Evolutionary conservation across 2,113 vertebrate species (phyloP).

Genomic region (Oostethus manadensis): DNA sequence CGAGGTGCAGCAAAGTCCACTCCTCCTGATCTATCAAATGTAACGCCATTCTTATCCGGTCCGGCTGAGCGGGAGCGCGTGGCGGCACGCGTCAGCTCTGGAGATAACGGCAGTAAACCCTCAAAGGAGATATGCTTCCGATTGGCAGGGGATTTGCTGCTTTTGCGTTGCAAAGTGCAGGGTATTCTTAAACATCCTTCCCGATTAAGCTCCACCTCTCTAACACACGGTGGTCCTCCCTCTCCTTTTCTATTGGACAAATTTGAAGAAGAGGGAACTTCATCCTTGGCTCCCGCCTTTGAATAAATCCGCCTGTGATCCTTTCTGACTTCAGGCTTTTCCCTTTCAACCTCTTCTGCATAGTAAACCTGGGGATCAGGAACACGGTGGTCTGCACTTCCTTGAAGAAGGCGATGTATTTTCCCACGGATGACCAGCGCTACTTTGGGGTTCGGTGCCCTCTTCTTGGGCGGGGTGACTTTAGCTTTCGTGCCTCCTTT

Average conservation of each 20-base stretch:
- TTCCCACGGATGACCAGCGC: constrained; percentile 74
- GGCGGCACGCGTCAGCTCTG: constrained; percentile 22
- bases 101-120: constrained; percentile 24
- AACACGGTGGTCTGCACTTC: constrained; percentile 71
- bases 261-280: constrained; percentile 42
- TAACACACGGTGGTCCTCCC: constrained; percentile 51
- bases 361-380: constrained; percentile 69
- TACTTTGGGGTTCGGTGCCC: constrained; percentile 73
- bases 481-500: constrained; percentile 71
- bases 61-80: constrained; percentile 9
- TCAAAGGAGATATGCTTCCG: constrained; percentile 52
- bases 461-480: constrained; percentile 68
- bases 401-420: constrained; percentile 85
- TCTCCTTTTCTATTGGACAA: constrained; percentile 51
- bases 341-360: constrained; percentile 71
- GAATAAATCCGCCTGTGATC: constrained; percentile 29
- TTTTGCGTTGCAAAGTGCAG: constrained; percentile 69
- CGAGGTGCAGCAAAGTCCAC: constrained; percentile 31
- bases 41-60: constrained; percentile 44
- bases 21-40: constrained; percentile 19
- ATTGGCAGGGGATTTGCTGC: constrained; percentile 32
- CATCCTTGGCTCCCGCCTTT: constrained; percentile 31
- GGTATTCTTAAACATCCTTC: constrained; percentile 75
- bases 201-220: constrained; percentile 75
- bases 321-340: constrained; percentile 37